Evolutionary conservation across 1,140 invertebrate genomes (phyloP), one percentile per base, ranked within the genome.

Genomic region (Leptinotarsa undecemlineata): DNA sequence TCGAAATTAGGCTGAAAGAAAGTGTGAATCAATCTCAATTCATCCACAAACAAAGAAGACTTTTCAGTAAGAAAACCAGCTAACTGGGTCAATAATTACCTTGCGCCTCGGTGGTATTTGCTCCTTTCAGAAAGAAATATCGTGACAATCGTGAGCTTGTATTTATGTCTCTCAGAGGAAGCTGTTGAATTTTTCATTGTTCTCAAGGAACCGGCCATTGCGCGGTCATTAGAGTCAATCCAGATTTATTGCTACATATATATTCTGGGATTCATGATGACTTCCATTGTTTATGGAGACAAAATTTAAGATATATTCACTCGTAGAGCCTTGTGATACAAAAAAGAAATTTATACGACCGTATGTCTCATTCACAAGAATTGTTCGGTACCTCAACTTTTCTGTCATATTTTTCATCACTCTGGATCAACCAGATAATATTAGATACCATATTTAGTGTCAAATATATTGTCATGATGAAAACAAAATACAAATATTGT

Each of bases 61-160:
- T 42, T 42, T 42, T 42, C 33, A 42, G 33, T 11, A 57, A 57
- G 51, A 57, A 57, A 57, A n/a, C 4, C n/a, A 57, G 51, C 51
- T 57, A 57, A 57, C 51, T 57, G 51, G 51, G 51, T 57, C 51
- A 57, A 57, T 19, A 57, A 57, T 57, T 57, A 57, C n/a, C 51
- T 19, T 17, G 14, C n/a, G n/a, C 51, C 51, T 57, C 15, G 51
- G n/a, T 5, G 14, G 51, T n/a, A 17, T 57, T 57, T 17, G 33
- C 33, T 42, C 14, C 15, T 57, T 57, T 57, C 51, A 19, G 51
- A 19, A 57, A 17, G n/a, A 57, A 57, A 57, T 57, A 57, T 57
- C 51, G 51, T 17, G 51, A 57, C 51, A 57, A 57, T n/a, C 51
- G 51, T 19, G 51, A 19, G 14, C 13, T 57, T 15, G 51, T 17